Base-by-base conservation (phyloP, 2,797 vertebrate genomes). In the Artibeus lituratus region DNA sequence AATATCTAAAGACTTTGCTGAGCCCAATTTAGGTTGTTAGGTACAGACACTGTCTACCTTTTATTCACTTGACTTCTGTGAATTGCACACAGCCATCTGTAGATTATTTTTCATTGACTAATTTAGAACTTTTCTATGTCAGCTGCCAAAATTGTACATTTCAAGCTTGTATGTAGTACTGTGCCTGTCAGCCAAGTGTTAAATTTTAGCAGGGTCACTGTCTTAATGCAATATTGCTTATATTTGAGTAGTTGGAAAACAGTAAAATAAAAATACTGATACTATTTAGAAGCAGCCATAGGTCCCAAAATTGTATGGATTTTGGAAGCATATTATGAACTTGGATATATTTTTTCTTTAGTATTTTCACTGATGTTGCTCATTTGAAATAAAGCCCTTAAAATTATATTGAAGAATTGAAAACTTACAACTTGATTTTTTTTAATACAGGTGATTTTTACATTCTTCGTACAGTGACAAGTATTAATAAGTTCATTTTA, bases 61-160 rank as follows among this genome's bases (percentile, higher is more conserved):
- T 90, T 87, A 92, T 91, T 94, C 87, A 65, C 53, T 87, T 65
- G 57, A 87, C 26, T 70, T 96, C 44, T 84, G 29, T 94, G 76
- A 95, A 87, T 95, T 95, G 35, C 37, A 29, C 53, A 44, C 90
- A 87, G 73, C 81, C 65, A 92, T 83, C 73, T 84, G 57, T 87
- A 90, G 86, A 88, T 78, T 92, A 82, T 42, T 92, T 92, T 90
- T 92, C 57, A 70, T 88, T 55, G 87, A 73, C 44, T 90, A 87
- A 88, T 84, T 95, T 87, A 94, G 44, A 87, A 84, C 70, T 88
- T 93, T 87, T 84, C 8, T 88, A 1, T 92, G 77, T 80, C 53
- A 96, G 7, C 81, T 74, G 51, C 44, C 85, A 85, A 53, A 96
- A 87, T n/a, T 95, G 42, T 81, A 78, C 47, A 87, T 95, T 89